Evolutionary conservation across 2,113 vertebrate species (phyloP).

Genomic region (Miniopterus natalensis): DNA sequence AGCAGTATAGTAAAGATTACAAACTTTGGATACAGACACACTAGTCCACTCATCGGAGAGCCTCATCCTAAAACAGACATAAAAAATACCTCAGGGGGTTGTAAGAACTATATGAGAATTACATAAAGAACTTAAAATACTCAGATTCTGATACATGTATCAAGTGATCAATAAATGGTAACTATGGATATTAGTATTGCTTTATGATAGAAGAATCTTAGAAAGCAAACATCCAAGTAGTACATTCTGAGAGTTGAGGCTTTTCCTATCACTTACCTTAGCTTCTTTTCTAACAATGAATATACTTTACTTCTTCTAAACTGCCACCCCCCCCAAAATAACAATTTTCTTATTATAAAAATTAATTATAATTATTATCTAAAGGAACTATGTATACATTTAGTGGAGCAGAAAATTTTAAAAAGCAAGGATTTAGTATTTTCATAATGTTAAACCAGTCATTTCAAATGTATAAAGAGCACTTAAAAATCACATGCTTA

Average conservation of each 20-base stretch:
- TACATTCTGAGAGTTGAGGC: neutral
- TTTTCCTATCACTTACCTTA: neutral
- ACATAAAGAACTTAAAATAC: neutral
- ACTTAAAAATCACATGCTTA: constrained; percentile 23
- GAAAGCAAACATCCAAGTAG: neutral
- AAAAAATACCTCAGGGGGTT: neutral
- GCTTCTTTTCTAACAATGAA: constrained; percentile 8
- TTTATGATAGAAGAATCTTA: neutral
- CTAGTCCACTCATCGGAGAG: neutral
- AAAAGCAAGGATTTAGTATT: neutral
- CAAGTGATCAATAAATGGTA: neutral
- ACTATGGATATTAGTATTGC: neutral
- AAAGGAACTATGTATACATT: constrained; percentile 18
- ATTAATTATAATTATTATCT: neutral
- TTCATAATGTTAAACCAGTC: neutral
- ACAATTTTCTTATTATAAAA: neutral
- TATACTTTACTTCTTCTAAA: constrained; percentile 37
- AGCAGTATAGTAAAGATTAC: constrained; percentile 4
- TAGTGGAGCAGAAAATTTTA: neutral
- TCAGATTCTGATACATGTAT: neutral
- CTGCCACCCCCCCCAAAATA: neutral
- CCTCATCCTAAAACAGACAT: neutral
- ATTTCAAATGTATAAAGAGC: neutral
- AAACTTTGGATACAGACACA: neutral
- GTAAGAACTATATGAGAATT: neutral